Evolutionary conservation across 2,113 vertebrate genomes (phyloP).

Genomic region (Carlito syrichta): DNA sequence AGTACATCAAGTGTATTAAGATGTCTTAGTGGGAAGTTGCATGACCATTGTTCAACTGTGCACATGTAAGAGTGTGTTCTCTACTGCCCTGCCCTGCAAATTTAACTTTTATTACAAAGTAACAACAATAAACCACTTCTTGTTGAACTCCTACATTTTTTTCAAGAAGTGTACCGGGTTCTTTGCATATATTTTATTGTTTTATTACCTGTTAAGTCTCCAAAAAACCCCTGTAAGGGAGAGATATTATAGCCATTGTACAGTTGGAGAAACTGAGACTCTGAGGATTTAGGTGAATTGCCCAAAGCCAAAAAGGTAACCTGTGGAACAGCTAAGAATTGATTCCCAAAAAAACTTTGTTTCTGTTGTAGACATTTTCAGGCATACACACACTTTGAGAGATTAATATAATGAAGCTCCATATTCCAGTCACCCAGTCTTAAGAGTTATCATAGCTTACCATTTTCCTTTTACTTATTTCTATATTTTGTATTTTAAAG

Average conservation of each 20-base stretch:
- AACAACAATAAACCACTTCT: not conserved
- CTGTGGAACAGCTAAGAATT: not conserved
- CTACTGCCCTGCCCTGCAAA: not conserved
- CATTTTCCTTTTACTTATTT: not conserved
- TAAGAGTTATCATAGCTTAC: not conserved
- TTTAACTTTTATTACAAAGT: not conserved
- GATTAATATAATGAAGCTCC: not conserved
- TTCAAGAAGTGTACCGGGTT: not conserved
- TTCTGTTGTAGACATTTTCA: not conserved
- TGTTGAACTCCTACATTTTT: not conserved
- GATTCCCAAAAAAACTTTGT: not conserved
- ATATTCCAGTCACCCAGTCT: not conserved
- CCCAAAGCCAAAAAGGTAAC: not conserved
- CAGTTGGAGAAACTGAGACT: not conserved
- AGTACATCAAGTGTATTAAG: not conserved
- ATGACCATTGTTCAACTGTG: not conserved
- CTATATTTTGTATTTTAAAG: not conserved
- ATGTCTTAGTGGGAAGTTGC: not conserved
- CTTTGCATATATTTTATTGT: not conserved
- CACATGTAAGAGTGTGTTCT: not conserved
- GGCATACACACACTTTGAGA: not conserved
- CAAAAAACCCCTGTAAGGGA: not conserved
- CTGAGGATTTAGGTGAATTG: not conserved
- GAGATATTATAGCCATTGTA: not conserved
- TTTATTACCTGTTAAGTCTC: not conserved